Percentiles rank a stretch among this genome's conserved stretches.
Evolutionary conservation across 2,797 vertebrate species (phyloP).

Genomic region (Rhinichthys osculus): DNA sequence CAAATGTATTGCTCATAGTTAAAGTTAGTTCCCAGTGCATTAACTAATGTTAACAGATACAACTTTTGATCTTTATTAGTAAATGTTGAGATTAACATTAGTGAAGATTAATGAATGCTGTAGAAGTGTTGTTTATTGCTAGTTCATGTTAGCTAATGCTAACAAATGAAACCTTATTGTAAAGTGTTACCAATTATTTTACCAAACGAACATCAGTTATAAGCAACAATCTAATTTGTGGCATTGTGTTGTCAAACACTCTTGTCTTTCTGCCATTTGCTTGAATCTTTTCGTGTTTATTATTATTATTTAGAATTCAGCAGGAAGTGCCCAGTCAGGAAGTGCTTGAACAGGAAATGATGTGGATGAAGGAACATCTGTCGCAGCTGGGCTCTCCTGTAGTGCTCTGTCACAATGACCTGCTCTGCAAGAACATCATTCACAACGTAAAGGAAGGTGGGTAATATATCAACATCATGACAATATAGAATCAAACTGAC

Average conservation of each 20-base stretch:
- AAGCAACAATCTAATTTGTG: background rate
- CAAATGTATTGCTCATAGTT: background rate
- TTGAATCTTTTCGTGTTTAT: background rate
- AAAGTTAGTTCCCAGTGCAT: background rate
- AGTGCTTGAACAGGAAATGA: conserved; percentile 88
- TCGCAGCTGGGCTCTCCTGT: conserved; percentile 89
- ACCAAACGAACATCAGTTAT: background rate
- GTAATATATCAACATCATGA: background rate
- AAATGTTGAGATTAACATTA: background rate
- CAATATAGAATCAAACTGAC: background rate
- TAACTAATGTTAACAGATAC: background rate
- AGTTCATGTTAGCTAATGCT: background rate
- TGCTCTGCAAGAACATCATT: conserved; percentile 98
- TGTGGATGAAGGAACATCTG: conserved; percentile 93
- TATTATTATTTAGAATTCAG: conserved; percentile 79
- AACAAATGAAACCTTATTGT: background rate
- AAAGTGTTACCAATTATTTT: background rate
- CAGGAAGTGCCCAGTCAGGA: conserved; percentile 88
- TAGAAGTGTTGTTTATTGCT: background rate
- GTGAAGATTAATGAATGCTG: background rate
- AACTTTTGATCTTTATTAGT: background rate
- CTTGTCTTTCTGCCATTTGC: background rate
- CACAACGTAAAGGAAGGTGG: conserved; percentile 86
- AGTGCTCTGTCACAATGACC: conserved; percentile 97
- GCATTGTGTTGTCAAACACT: background rate